These are phyloP conservation scores for Etheostoma spectabile DNA, from an alignment of 2,113 vertebrate species.

Conservation along the genomic window DNA sequence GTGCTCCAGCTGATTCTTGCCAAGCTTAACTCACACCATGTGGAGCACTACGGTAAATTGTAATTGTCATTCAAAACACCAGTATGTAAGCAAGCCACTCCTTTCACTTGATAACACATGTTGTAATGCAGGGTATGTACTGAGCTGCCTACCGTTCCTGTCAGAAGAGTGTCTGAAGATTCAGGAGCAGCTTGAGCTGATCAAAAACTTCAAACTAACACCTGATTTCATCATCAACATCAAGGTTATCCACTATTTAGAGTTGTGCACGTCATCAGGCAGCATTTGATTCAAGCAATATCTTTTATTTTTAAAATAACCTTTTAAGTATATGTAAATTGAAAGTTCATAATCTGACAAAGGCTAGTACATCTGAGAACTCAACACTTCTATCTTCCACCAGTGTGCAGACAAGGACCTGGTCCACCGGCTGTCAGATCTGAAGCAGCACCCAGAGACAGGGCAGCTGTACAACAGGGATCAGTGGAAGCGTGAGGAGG, in stretches of 20 bases:
- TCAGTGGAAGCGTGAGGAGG: constrained; percentile 84
- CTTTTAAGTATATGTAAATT: neutral
- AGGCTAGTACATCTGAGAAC: neutral
- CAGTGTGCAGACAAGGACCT: constrained; percentile 93
- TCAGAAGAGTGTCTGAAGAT: constrained; percentile 87
- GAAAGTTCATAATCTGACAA: neutral
- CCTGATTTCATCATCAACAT: constrained; percentile 96
- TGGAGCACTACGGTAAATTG: constrained; percentile 89
- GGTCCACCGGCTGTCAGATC: constrained; percentile 86
- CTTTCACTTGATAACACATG: neutral
- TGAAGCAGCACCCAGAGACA: constrained; percentile 86
- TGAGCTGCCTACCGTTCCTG: constrained; percentile 91
- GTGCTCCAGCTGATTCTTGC: constrained; percentile 87
- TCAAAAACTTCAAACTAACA: constrained; percentile 88
- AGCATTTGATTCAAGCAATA: neutral
- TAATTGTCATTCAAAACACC: neutral
- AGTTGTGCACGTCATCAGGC: neutral
- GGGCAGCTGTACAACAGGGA: constrained; percentile 84
- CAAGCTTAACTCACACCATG: constrained; percentile 87
- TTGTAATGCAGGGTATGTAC: constrained; percentile 89
- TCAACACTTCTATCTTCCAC: neutral
- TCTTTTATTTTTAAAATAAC: neutral
- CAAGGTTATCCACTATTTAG: constrained; percentile 85
- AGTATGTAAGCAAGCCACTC: neutral
- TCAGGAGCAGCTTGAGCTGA: constrained; percentile 88